Base-by-base conservation (phyloP, 1,140 invertebrate species). In the Meloidogyne hapla region DNA sequence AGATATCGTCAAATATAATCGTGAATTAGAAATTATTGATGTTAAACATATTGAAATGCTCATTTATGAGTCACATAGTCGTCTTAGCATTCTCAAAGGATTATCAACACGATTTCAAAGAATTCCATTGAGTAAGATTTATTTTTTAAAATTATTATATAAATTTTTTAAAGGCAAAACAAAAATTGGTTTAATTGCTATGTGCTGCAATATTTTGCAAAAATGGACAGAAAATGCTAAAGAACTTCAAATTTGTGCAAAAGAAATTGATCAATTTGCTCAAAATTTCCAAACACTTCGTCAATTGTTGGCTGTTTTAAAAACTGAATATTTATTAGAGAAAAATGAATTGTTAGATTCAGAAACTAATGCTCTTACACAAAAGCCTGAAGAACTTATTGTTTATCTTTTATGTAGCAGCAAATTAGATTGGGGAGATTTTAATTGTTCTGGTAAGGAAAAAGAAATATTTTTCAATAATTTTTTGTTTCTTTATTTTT, bases 1-100 rank as follows among this genome's bases (percentile, higher is more conserved):
- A 56, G 76, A 77, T 42, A 28, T 62, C 13, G 48, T 77, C 21
- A 77, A 77, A 63, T 77, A 65, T 42, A 77, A 77, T 23, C 25
- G 75, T 12, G 62, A 75, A 62, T 40, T 77, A 28, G 28, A 25
- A 4, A 18, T 56, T 18, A 21, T 63, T 40, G 75, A 77, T 26
- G 38, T 77, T 23, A n/a, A 75, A 8, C 75, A 77, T 13, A 77
- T 77, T n/a, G 40, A 76, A 56, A 13, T n/a, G 40, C 63, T 77
- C 65, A 42, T 67, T 21, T 45, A 56, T 65, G 74, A 75, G 4
- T 65, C 21, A 8, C 13, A 67, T 12, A 33, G 28, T 8, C 74
- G 74, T 48, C 67, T 68, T 12, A 75, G 38, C 63, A 68, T 75
- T 56, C 33, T 75, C 13, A 75, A 75, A 25, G 63, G n/a, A 21